phyloP scores from a whole-genome alignment of 2,888 invertebrate genomes.

The Microplitis manilae region DNA sequence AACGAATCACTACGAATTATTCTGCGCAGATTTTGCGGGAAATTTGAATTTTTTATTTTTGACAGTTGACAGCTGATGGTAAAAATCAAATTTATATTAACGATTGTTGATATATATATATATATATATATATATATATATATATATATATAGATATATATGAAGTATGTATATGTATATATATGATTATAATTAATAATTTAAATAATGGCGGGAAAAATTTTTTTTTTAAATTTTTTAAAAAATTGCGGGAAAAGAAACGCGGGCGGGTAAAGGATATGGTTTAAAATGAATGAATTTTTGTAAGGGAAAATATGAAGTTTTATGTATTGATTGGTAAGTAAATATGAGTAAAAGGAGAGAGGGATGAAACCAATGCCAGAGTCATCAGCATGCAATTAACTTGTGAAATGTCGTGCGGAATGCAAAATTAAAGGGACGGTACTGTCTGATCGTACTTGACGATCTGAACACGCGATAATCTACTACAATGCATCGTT shows the following conservation, averaged over 20 bases:
- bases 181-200: too few species aligned
- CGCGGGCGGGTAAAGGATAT: too few species aligned
- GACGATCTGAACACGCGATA: constrained; percentile 41
- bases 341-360: background rate
- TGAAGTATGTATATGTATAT: too few species aligned
- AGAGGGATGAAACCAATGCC: constrained; percentile 6
- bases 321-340: background rate
- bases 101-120: too few species aligned
- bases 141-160: too few species aligned
- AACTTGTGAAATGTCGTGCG: constrained; percentile 44
- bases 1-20: constrained; percentile 10
- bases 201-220: constrained; percentile 26
- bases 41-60: background rate
- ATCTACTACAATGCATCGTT: constrained; percentile 37
- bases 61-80: background rate
- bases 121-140: too few species aligned
- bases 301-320: background rate
- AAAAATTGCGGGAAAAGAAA: background rate
- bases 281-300: too few species aligned
- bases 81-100: background rate
- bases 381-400: constrained; percentile 40
- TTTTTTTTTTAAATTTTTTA: constrained; percentile 4
- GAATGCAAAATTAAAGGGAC: constrained; percentile 49
- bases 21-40: background rate
- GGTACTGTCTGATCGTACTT: constrained; percentile 37